Evolutionary conservation across 2,888 invertebrate species (phyloP), one percentile per base, ranked within the genome.

Genomic region (Melanargia galathea): DNA sequence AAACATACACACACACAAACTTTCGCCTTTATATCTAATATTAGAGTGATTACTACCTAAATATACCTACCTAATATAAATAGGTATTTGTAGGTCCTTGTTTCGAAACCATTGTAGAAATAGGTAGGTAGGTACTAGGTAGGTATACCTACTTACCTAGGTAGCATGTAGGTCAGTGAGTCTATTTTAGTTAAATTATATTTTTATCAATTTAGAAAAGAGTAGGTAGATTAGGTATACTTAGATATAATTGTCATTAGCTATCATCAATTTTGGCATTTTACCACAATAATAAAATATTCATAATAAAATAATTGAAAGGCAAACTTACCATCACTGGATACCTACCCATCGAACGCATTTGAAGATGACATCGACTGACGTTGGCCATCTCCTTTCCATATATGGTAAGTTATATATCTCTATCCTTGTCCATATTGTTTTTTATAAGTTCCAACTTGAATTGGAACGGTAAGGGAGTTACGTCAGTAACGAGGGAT

Each of bases 361-460:
- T 82, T 90, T 75, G 79, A 86, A 87, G 91, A 85, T 85, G 89
- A 84, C 83, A 78, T 75, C 76, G 79, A 85, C 80, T 76, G 78
- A 81, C 75, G 83, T 80, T 78, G 76, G 82, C 85, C 83, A 77
- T 91, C 91, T 87, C 84, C 78, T 84, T 92, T 84, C 79, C 77
- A 77, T 86, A 77, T 81, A 86, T 73, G 80, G 86, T 79, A 81
- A 83, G 79, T 78, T 82, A 76, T 76, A 82, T 87, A 78, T 76
- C 60, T 75, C 86, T 81, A 73, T 88, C 87, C 78, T 80, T 81
- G 71, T 84, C 79, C 79, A 81, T 81, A 77, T 76, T 62, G 71
- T 73, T 76, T 78, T 81, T 80, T 78, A 79, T 72, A 74, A 74
- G 73, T 76, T 81, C 74, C 82, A 74, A 72, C 89, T 86, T 84